A percentile compares a stretch with the other conserved stretches of the same genome.
Evolutionary conservation across 2,113 vertebrate species (phyloP).

Genomic region (Eurypyga helias): DNA sequence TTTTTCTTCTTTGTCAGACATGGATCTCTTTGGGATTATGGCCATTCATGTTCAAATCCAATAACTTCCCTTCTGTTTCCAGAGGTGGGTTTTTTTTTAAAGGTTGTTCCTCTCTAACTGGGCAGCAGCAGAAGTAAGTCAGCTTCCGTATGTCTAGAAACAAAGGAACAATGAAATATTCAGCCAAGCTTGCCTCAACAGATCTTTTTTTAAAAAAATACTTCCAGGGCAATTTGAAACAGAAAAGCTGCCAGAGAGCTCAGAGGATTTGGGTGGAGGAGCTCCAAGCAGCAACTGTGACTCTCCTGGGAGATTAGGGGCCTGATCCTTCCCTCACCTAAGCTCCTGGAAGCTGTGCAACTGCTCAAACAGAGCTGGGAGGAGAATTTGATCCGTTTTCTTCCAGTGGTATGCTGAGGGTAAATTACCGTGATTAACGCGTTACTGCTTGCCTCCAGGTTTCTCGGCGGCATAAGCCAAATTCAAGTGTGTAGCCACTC

Average conservation of each 20-base stretch:
- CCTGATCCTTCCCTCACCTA: background rate
- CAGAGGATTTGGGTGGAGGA: background rate
- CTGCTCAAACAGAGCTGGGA: background rate
- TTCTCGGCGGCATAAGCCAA: background rate
- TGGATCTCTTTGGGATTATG: background rate
- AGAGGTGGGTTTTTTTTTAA: background rate
- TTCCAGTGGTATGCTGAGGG: background rate
- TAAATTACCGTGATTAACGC: background rate
- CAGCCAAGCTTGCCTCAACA: conserved; percentile 18
- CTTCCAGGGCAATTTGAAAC: background rate
- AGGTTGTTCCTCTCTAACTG: background rate
- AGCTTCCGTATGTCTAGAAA: background rate
- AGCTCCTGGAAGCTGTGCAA: background rate
- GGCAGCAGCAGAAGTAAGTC: background rate
- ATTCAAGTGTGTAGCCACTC: background rate
- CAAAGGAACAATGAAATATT: conserved; percentile 46
- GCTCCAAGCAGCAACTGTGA: background rate
- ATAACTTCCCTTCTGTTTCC: background rate
- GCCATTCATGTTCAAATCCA: background rate
- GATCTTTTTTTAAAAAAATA: background rate
- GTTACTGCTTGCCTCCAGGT: background rate
- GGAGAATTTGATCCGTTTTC: background rate
- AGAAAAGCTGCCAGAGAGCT: background rate
- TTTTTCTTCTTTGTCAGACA: background rate
- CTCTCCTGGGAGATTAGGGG: background rate